Conservation (phyloP, 2,888 invertebrate species). For the Metopia argyrocephala region DNA sequence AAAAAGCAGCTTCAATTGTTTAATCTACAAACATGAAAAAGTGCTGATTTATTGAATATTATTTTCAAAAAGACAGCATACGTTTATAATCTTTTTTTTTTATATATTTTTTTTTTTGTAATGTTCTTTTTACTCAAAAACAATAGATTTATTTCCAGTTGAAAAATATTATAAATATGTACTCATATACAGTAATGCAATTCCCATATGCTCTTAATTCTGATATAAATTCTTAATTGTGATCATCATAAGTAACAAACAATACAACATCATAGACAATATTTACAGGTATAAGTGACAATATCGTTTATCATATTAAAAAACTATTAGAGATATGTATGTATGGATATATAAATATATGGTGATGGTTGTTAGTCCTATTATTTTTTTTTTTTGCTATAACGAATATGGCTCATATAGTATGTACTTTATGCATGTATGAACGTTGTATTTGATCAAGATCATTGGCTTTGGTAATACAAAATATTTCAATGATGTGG, state of each 20-base stretch:
- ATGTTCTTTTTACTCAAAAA: slow-evolving; percentile 24
- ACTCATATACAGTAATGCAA: neutral
- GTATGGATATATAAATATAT: neutral
- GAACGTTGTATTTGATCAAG: slow-evolving; percentile 25
- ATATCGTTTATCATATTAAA: slow-evolving; percentile 66
- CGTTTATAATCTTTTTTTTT: slow-evolving; percentile 60
- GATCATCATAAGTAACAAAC: too few relatives aligned
- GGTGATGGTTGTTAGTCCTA: neutral
- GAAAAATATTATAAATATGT: neutral
- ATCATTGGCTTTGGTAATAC: slow-evolving; percentile 23
- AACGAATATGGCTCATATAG: neutral
- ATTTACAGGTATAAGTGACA: slow-evolving; percentile 66
- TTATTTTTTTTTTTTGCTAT: slow-evolving; percentile 15
- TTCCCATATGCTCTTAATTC: neutral
- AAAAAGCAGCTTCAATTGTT: neutral
- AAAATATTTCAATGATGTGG: neutral
- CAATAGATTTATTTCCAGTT: slow-evolving; percentile 54
- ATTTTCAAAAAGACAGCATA: slow-evolving; percentile 66
- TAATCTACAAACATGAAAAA: slow-evolving; percentile 8
- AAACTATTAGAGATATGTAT: too few relatives aligned
- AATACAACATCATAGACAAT: too few relatives aligned
- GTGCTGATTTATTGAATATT: slow-evolving; percentile 69
- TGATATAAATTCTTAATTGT: slow-evolving; percentile 48
- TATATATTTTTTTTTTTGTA: slow-evolving; percentile 15
- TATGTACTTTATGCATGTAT: neutral